Conservation (phyloP, 2,888 invertebrate genomes). For the Entomobrya multifasciata region DNA sequence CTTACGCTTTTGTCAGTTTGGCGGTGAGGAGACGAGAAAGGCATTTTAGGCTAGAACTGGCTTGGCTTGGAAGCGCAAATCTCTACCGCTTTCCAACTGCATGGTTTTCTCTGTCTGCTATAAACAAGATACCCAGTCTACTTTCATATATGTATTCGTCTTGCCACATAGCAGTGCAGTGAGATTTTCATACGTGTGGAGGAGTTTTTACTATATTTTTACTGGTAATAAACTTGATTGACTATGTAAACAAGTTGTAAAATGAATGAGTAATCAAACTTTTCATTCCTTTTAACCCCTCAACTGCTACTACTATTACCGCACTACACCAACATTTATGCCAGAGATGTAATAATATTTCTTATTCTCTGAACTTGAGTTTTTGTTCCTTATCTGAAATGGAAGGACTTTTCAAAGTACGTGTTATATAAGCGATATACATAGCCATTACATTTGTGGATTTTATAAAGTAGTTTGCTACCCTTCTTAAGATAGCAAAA, state of each 20-base stretch:
- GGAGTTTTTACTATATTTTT: slow-evolving; percentile 66
- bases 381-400: slow-evolving; percentile 35
- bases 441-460: slow-evolving; percentile 4
- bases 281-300: slow-evolving; percentile 58
- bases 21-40: no score
- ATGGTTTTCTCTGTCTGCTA: background rate
- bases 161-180: no score
- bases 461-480: slow-evolving; percentile 39
- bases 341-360: slow-evolving; percentile 14
- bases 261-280: slow-evolving; percentile 72
- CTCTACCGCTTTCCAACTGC: background rate
- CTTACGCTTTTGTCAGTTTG: no score
- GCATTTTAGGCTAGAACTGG: background rate
- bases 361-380: slow-evolving; percentile 48
- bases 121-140: background rate
- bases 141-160: no score
- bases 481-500: slow-evolving; percentile 54
- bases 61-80: background rate
- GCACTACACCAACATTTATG: background rate
- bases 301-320: background rate
- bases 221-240: slow-evolving; percentile 72
- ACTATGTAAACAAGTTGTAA: slow-evolving; percentile 74
- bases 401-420: background rate
- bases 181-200: slow-evolving; percentile 22
- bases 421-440: background rate